Evolutionary conservation across 1,140 invertebrate genomes (phyloP), one percentile per base, ranked within the genome.

Genomic region (Drosophila sproati): DNA sequence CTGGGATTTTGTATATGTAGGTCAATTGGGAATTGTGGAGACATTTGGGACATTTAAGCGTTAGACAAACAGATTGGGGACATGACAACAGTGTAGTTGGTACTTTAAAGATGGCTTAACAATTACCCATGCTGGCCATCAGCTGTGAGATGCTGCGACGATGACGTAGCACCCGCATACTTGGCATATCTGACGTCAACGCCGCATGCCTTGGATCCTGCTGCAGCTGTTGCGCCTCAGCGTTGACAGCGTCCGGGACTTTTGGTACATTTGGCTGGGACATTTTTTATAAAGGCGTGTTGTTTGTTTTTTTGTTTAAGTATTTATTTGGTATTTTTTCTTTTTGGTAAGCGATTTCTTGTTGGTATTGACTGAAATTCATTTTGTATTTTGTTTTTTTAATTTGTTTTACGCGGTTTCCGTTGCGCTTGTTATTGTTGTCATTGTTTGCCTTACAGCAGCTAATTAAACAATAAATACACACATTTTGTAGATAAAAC

Each of bases 121-220:
- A 47, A 66, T 91, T 92, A 92, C 91, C 91, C 86, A 92, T 88
- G 77, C 81, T 90, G 12, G 82, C 90, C 74, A 92, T 91, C 72
- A 92, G 81, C 78, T 92, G 91, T 63, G 91, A 92, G 12, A 92
- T 92, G 76, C 91, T 92, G 62, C 91, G 91, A 50, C 90, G 85
- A 82, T 92, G 91, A 64, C 91, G 91, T 68, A 66, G 85, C 52
- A 92, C 83, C 55, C 74, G 77, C 31, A 73, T 41, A 10, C 62
- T 54, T 5, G 72, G 82, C 75, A 75, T 28, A 35, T 54, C 70
- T 28, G 52, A 57, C 28, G 72, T 41, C 63, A 56, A 43, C 68
- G 43, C 43, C 71, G 47, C 47, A 2, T 47, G 29, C 55, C 47
- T 43, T n/a, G 68, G 59, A 7, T 35, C 29, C 10, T 78, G 70